Evolutionary conservation across 2,888 invertebrate genomes (phyloP).

Genomic region (Coenonympha glycerion): DNA sequence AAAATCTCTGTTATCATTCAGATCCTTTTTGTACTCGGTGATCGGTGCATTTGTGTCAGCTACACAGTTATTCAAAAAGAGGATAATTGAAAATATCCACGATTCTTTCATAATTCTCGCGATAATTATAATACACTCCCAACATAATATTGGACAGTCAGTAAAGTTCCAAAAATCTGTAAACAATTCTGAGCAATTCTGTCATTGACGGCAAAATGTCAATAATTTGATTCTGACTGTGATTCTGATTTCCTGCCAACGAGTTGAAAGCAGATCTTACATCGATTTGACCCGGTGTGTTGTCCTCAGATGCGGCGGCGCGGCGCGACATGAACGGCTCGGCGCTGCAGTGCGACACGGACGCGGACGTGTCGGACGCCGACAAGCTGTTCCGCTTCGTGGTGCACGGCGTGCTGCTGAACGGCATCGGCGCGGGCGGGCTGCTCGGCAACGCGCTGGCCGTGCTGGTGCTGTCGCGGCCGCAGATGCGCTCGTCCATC

Average conservation of each 20-base stretch:
- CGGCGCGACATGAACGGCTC: slow-evolving; percentile 39
- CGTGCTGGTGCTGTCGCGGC: slow-evolving; percentile 91
- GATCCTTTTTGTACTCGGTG: not conserved
- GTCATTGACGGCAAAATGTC: no score
- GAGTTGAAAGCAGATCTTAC: no score
- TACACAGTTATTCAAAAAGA: not conserved
- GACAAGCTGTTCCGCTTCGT: slow-evolving; percentile 84
- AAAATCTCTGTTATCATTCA: not conserved
- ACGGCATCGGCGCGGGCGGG: slow-evolving; percentile 87
- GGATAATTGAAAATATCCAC: not conserved
- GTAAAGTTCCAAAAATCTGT: no score
- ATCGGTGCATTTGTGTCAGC: not conserved
- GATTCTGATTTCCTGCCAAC: no score
- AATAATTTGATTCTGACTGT: no score
- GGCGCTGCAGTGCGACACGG: slow-evolving; percentile 52
- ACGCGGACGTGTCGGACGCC: slow-evolving; percentile 56
- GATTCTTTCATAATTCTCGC: not conserved
- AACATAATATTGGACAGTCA: no score
- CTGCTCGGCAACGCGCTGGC: slow-evolving; percentile 93
- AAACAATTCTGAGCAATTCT: no score
- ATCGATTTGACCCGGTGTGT: no score
- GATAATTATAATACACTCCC: no score
- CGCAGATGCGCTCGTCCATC: slow-evolving; percentile 96
- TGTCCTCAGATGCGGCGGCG: slow-evolving; percentile 2
- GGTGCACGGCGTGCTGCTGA: slow-evolving; percentile 87